A percentile compares a stretch with the other conserved stretches of the same genome.
Evolutionary conservation across 30 jellyfish, hydroid and myxozoan species (phyloP).

Genomic region (Hydra vulgaris): DNA sequence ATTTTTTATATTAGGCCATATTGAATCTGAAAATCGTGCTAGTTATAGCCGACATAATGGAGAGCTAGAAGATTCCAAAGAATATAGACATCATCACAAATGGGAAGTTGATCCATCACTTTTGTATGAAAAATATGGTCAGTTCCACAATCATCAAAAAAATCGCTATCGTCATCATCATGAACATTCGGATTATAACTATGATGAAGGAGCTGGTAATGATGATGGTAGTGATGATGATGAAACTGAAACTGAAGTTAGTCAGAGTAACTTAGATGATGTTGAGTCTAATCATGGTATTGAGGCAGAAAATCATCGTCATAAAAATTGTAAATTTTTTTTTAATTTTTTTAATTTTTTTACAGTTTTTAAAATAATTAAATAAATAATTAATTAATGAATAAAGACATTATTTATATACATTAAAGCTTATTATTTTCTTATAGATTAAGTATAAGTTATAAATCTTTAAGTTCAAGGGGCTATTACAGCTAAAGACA

Average conservation of each 20-base stretch:
- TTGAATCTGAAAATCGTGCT: not conserved
- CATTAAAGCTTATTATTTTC: too few species aligned
- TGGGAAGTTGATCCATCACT: not conserved
- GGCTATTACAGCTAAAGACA: too few species aligned
- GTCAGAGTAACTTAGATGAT: not conserved
- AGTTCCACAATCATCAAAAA: not conserved
- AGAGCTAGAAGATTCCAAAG: not conserved
- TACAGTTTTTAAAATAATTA: too few species aligned
- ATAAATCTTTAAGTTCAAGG: too few species aligned
- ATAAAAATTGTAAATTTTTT: not conserved
- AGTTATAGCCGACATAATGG: not conserved
- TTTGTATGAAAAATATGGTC: not conserved
- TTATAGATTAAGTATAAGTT: too few species aligned
- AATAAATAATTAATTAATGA: too few species aligned
- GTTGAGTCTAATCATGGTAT: not conserved
- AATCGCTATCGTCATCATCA: not conserved
- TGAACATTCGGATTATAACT: not conserved
- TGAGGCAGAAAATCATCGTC: not conserved
- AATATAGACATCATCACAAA: constrained; percentile 3
- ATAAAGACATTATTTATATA: too few species aligned
- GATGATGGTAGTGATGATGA: constrained; percentile 18
- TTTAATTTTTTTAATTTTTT: too few species aligned
- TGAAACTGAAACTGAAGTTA: not conserved
- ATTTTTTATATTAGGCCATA: not conserved
- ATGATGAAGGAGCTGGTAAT: not conserved